phyloP scores from a whole-genome alignment of 2,888 invertebrate species.

The Catocala nupta region DNA sequence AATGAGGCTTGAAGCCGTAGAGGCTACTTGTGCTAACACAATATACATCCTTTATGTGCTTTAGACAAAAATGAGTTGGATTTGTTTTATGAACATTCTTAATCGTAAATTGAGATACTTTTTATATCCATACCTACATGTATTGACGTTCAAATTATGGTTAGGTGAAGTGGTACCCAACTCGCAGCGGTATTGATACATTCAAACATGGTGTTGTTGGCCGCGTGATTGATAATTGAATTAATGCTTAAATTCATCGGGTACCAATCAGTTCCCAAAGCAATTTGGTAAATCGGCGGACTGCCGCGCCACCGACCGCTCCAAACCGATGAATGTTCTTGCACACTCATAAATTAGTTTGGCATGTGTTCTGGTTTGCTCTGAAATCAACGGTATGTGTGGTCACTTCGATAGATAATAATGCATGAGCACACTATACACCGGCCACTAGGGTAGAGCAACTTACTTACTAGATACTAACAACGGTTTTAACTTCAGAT shows the following conservation, averaged over 20 bases:
- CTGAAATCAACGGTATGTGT: slow-evolving; percentile 49
- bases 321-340: slow-evolving; percentile 58
- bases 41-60: slow-evolving; percentile 10
- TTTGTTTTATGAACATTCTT: background rate
- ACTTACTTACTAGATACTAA: background rate
- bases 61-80: slow-evolving; percentile 11
- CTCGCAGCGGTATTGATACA: slow-evolving; percentile 37
- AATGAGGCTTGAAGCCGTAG: slow-evolving; percentile 24
- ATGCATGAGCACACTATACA: slow-evolving; percentile 20
- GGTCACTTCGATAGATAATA: slow-evolving; percentile 42
- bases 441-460: slow-evolving; percentile 1
- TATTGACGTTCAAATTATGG: no score
- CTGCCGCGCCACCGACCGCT: slow-evolving; percentile 44
- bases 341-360: slow-evolving; percentile 58
- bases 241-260: slow-evolving; percentile 61
- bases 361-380: slow-evolving; percentile 53
- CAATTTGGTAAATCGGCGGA: slow-evolving; percentile 60
- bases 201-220: slow-evolving; percentile 43
- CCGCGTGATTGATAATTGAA: slow-evolving; percentile 64
- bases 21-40: slow-evolving; percentile 10
- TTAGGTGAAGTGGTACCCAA: background rate
- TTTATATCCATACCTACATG: no score
- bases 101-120: background rate
- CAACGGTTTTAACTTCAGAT: background rate
- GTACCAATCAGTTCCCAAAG: slow-evolving; percentile 57